phyloP scores from a whole-genome alignment of 2,113 vertebrate genomes.

The Eleginops maclovinus region DNA sequence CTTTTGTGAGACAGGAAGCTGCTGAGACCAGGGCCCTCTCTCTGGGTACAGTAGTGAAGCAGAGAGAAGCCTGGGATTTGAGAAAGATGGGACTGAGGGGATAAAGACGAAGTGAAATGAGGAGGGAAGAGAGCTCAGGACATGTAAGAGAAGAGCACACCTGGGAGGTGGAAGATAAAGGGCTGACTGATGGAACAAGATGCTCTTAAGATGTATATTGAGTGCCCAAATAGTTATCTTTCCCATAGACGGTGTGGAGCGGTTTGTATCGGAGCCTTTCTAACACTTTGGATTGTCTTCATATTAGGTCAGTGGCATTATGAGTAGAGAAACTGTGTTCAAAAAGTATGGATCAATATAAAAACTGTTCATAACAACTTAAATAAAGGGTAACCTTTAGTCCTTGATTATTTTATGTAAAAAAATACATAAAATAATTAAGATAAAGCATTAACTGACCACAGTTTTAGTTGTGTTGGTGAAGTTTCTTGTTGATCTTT shows the following conservation, averaged over 20 bases:
- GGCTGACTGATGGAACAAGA: not conserved
- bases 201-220: not conserved
- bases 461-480: not conserved
- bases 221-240: not conserved
- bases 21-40: conserved; percentile 70
- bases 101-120: not conserved
- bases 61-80: conserved; percentile 51
- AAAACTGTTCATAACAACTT: not conserved
- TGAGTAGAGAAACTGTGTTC: not conserved
- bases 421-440: not conserved
- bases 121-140: conserved; percentile 9
- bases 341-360: not conserved
- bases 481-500: no score
- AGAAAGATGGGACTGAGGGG: conserved; percentile 39
- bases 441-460: not conserved
- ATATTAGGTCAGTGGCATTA: not conserved
- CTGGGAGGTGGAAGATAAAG: not conserved
- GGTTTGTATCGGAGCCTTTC: not conserved
- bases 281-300: not conserved
- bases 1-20: conserved; percentile 82
- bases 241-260: not conserved
- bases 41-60: conserved; percentile 67
- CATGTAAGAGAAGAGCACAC: not conserved
- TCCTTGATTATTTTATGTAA: no score
- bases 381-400: not conserved